Base-by-base conservation (phyloP, 2,797 vertebrate genomes). In the Amblyraja radiata region DNA sequence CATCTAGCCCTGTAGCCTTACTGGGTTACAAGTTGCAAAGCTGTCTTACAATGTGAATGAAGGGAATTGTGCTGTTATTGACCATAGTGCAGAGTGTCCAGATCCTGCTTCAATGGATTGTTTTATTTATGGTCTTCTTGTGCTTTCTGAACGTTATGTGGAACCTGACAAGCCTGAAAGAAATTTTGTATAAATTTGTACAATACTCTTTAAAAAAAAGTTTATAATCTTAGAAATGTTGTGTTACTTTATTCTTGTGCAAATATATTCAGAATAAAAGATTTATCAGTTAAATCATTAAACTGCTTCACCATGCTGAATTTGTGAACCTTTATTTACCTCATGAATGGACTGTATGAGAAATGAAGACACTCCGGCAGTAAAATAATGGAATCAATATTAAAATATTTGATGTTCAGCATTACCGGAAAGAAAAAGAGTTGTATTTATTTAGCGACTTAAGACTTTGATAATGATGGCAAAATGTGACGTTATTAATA, bases 161-260 rank as follows among this genome's bases (percentile, higher is more conserved):
- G 96, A 98, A 97, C 96, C 97, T 98, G 96, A 97, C 96, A 97
- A 97, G 97, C 97, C 97, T 98, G 96, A 94, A 97, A 97, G 97
- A 94, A 93, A 96, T 98, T 99, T 99, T 99, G 97, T 99, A 99
- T 98, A 98, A 97, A 98, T 99, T 99, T 99, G 98, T 99, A 99
- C 97, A 97, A 97, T 98, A 97, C 97, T 97, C 96, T 97, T 98
- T 98, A 93, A 93, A 94, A 94, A 95, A 96, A 94, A 96, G 95
- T 99, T 99, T 99, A 98, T 99, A 99, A 97, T 97, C 96, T 97
- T 97, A 96, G 95, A 96, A 95, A 96, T 95, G 95, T 96, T 97
- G 97, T 99, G 98, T 97, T 97, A 97, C 39, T 92, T 92, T 92
- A 98, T 97, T 97, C 97, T 98, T 98, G 99, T 99, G 98, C 97